Percentiles rank a stretch among this genome's conserved stretches.
Conservation (phyloP, 1,140 invertebrate genomes). For the Danaus melanippus region DNA sequence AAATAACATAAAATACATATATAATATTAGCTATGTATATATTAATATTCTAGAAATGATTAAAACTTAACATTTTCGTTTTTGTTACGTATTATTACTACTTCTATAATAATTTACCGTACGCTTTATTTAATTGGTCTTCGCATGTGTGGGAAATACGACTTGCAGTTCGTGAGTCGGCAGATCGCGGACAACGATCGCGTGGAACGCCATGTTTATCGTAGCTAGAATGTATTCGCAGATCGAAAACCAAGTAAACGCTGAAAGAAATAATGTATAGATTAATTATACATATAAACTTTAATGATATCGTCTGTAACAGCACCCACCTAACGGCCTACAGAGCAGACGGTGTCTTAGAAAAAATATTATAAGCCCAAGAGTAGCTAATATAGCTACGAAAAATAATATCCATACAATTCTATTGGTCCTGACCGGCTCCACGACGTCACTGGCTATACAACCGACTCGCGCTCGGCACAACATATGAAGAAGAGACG, state of each 20-base stretch:
- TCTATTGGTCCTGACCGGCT: slow-evolving; percentile 59
- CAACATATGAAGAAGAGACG: slow-evolving; percentile 89
- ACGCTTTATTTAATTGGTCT: slow-evolving; percentile 30
- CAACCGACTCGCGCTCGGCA: slow-evolving; percentile 69
- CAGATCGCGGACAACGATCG: slow-evolving; percentile 89
- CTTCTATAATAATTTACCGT: too few relatives aligned
- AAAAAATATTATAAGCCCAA: slow-evolving; percentile 89
- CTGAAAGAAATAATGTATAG: slow-evolving; percentile 70
- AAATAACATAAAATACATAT: too few relatives aligned
- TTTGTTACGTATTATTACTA: too few relatives aligned
- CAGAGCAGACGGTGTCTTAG: slow-evolving; percentile 89
- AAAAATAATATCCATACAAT: slow-evolving; percentile 78
- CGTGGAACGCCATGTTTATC: slow-evolving; percentile 93
- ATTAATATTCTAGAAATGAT: too few relatives aligned
- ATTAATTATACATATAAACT: neutral
- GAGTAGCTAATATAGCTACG: slow-evolving; percentile 82
- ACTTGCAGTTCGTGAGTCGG: slow-evolving; percentile 85
- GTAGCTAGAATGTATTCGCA: slow-evolving; percentile 93
- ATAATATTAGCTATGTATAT: too few relatives aligned
- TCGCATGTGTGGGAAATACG: slow-evolving; percentile 63
- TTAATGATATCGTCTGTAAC: neutral
- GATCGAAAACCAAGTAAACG: slow-evolving; percentile 94
- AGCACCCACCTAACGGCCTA: slow-evolving; percentile 84
- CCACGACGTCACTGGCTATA: slow-evolving; percentile 44
- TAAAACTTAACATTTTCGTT: too few relatives aligned